Evolutionary conservation across 2,797 vertebrate species (phyloP).

Genomic region (Eptatretus atami): DNA sequence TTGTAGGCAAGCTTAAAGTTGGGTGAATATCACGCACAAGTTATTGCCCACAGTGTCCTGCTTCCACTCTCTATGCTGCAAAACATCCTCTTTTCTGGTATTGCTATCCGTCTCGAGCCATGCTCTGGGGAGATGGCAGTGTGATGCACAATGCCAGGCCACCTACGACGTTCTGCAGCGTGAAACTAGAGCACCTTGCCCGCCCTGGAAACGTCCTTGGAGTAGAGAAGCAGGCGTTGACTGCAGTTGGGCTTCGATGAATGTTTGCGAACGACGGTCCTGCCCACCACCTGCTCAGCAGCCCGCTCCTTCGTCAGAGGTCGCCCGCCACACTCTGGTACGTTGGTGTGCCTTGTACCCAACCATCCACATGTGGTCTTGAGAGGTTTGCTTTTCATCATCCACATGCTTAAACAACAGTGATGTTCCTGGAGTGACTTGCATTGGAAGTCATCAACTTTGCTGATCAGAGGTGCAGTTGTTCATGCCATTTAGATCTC

Average conservation of each 20-base stretch:
- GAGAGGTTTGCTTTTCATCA: not conserved
- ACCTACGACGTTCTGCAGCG: not conserved
- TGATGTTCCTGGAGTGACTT: not conserved
- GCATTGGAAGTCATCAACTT: not conserved
- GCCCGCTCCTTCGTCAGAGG: not conserved
- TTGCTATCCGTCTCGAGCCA: not conserved
- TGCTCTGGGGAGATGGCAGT: not conserved
- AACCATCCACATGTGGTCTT: not conserved
- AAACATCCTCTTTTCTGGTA: too few species aligned
- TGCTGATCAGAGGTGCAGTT: not conserved
- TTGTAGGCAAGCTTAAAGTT: slow-evolving; percentile 77
- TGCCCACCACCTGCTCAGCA: slow-evolving; percentile 2
- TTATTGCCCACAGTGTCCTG: slow-evolving; percentile 17
- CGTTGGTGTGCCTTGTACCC: not conserved
- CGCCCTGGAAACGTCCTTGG: not conserved
- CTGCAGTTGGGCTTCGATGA: too few species aligned
- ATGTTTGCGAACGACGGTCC: not conserved
- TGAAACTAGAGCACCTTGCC: not conserved
- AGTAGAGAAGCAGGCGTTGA: not conserved
- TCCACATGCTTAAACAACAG: not conserved
- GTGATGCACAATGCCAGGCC: not conserved
- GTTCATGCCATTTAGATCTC: slow-evolving; percentile 1
- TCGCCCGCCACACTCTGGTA: not conserved
- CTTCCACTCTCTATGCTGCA: not conserved
- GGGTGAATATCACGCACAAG: slow-evolving; percentile 65